A percentile compares a stretch with the other conserved stretches of the same genome.
phyloP scores from a whole-genome alignment of 2,113 vertebrate genomes.

The Rhipidura dahli region DNA sequence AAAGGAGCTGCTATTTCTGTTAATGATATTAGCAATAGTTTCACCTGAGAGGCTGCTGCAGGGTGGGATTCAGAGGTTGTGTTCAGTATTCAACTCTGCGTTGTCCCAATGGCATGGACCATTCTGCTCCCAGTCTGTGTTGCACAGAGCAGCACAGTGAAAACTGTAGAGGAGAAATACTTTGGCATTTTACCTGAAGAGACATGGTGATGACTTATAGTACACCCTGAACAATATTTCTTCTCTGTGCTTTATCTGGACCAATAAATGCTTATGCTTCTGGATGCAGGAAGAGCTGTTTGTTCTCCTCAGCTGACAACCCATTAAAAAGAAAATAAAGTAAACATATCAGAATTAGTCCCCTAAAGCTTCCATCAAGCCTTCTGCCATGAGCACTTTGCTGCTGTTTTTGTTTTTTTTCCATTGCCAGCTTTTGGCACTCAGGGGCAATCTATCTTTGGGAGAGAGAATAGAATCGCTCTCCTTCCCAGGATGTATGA shows the following conservation, averaged over 20 bases:
- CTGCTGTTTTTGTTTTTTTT: slow-evolving; percentile 49
- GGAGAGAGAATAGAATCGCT: background rate
- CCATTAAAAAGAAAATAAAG: slow-evolving; percentile 77
- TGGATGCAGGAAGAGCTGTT: slow-evolving; percentile 72
- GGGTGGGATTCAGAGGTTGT: background rate
- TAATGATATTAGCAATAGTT: background rate
- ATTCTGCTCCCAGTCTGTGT: background rate
- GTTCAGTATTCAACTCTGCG: background rate
- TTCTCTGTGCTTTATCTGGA: slow-evolving; percentile 72
- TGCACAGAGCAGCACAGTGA: slow-evolving; percentile 24
- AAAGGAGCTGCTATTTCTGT: background rate
- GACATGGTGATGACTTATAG: slow-evolving; percentile 69
- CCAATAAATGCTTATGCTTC: slow-evolving; percentile 72
- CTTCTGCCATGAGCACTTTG: slow-evolving; percentile 52
- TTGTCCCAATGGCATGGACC: background rate
- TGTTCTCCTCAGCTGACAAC: slow-evolving; percentile 75
- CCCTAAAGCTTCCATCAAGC: slow-evolving; percentile 67
- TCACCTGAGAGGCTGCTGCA: background rate
- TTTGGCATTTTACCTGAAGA: slow-evolving; percentile 63
- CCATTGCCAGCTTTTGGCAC: slow-evolving; percentile 37
- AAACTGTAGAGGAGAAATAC: slow-evolving; percentile 37
- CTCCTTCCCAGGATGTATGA: background rate
- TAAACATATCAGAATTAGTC: slow-evolving; percentile 70
- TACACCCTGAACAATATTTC: slow-evolving; percentile 63
- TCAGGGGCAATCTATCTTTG: slow-evolving; percentile 39